These are phyloP conservation scores for Xenus cinereus DNA, from an alignment of 2,113 vertebrate species.

Conservation along the genomic window DNA sequence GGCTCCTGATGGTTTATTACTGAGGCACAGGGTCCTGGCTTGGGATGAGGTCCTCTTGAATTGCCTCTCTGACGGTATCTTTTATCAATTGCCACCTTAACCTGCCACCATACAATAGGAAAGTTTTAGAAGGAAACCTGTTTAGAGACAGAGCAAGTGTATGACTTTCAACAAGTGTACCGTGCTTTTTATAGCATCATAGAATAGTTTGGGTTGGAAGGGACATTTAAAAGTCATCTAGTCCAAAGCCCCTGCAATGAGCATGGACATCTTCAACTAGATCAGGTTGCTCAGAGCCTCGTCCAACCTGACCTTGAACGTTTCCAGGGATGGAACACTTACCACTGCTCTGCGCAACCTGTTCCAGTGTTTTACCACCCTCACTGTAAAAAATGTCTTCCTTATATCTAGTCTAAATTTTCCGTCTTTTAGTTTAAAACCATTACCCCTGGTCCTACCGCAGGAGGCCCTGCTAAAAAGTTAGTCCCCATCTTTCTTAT, in stretches of 20 bases:
- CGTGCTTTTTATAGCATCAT: neutral
- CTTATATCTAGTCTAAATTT: neutral
- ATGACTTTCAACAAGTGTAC: neutral
- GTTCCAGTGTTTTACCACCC: neutral
- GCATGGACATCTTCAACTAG: neutral
- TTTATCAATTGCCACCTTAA: neutral
- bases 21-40: neutral
- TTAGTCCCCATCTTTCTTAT: neutral
- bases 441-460: neutral
- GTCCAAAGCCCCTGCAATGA: neutral
- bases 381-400: neutral
- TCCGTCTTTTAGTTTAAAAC: neutral
- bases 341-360: neutral
- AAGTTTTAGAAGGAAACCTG: neutral
- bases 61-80: neutral
- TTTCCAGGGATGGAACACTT: neutral
- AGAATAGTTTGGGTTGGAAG: neutral
- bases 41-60: neutral
- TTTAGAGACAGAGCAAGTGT: neutral
- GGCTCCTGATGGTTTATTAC: neutral
- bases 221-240: neutral
- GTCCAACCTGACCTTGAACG: neutral
- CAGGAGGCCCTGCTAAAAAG: neutral
- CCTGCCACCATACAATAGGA: neutral
- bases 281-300: neutral